Conservation (phyloP, 2,888 invertebrate species). For the Craniophora ligustri region DNA sequence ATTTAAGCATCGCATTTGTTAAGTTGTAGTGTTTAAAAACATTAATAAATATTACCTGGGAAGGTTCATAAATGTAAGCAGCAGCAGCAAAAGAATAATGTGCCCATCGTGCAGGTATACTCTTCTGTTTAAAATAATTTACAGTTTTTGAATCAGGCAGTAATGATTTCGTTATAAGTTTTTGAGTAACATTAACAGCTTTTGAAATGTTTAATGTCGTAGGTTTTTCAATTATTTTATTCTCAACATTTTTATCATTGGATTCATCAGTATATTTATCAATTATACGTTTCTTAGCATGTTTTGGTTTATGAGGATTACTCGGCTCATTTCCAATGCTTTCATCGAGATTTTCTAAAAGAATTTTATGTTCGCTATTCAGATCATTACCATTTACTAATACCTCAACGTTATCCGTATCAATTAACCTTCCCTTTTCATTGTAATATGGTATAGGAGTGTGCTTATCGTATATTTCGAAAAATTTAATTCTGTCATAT, state of each 20-base stretch:
- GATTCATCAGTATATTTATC: constrained; percentile 26
- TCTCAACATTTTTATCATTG: not conserved
- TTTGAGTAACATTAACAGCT: constrained; percentile 5
- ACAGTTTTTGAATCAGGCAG: not conserved
- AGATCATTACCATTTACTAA: constrained; percentile 37
- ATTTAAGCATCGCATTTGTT: too few species aligned
- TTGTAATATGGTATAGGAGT: constrained; percentile 53
- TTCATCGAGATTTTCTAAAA: constrained; percentile 61
- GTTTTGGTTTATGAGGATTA: constrained; percentile 55
- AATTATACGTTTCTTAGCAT: constrained; percentile 65
- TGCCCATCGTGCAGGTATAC: constrained; percentile 61
- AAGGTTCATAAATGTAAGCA: constrained; percentile 78
- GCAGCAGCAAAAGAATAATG: constrained; percentile 76
- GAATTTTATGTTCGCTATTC: constrained; percentile 42
- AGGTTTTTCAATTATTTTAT: constrained; percentile 4
- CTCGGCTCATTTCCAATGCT: constrained; percentile 49
- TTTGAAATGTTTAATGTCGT: constrained; percentile 7
- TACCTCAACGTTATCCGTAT: constrained; percentile 33
- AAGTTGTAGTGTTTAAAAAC: not conserved
- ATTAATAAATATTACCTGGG: constrained; percentile 63
- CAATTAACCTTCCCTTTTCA: constrained; percentile 29
- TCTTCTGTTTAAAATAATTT: constrained; percentile 10
- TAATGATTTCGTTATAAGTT: constrained; percentile 4
- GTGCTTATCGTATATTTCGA: constrained; percentile 77
- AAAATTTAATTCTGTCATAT: constrained; percentile 79